Base-by-base conservation (phyloP, 92 coral and sea anemone species). In the Diadumene lineata region DNA sequence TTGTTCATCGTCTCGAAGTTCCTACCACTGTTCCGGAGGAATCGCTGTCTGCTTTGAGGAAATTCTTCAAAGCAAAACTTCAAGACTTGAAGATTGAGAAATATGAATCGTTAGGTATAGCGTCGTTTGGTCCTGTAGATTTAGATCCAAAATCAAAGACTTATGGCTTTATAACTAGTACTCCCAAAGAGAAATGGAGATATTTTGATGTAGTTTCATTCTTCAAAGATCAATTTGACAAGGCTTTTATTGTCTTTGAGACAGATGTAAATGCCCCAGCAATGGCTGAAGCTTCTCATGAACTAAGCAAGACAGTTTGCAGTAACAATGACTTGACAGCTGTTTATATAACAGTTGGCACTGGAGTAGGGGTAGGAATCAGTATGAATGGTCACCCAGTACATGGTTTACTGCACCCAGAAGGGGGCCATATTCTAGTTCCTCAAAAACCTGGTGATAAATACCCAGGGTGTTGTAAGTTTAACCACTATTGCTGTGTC, bases 191-290 rank as follows among this genome's bases (percentile, higher is more conserved):
- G 26, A 82, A 72, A 30, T 93, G 98, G 98, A 55, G 79, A 62
- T 79, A 86, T 56, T 84, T 85, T 15, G 83, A 84, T 24, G 79
- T 93, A 11, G 92, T 84, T 0, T 89, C 87, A 1, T 79, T 81
- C 71, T 93, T 93, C 72, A 78, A 60, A 61, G 60, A 77, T 19
- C 88, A 82, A 56, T 81, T 87, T 50, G 85, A 82, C 21, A 84
- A 57, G 21, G 77, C 84, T n/a, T 90, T 90, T 1, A 73, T 93
- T 62, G 85, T 68, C 17, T 85, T 93, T 61, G 98, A 93, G 32
- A 93, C 98, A 0, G 98, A 93, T 56, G 92, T 83, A 10, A 93
- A 93, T 33, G 97, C 98, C 0, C 98, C 98, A 0, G 98, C 98
- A 1, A 44, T 82, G 58, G 98, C 91, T 28, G 98, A 93, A 63